Conservation (phyloP, 2,113 vertebrate species). For the Falcunculus frontatus region DNA sequence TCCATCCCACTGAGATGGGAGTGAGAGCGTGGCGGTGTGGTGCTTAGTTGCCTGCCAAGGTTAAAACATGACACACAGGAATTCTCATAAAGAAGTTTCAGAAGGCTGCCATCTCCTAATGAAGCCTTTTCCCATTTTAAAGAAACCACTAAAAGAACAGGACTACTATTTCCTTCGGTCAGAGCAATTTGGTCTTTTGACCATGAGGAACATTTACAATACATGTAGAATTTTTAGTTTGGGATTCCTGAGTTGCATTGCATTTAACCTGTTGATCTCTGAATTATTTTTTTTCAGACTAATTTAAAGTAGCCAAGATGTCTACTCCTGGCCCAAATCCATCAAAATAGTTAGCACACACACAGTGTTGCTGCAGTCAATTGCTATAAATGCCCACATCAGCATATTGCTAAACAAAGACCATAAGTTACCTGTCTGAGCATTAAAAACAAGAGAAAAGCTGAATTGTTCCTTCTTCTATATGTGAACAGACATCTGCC, state of each 20-base stretch:
- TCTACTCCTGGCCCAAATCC: neutral
- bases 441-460: neutral
- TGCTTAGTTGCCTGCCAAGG: neutral
- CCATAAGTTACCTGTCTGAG: neutral
- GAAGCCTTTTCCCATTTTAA: neutral
- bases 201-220: neutral
- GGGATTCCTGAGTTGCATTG: neutral
- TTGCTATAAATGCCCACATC: neutral
- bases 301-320: neutral
- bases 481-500: neutral
- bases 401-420: neutral
- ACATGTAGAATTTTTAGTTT: neutral
- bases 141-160: neutral
- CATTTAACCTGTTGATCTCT: neutral
- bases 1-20: neutral
- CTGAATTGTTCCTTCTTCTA: neutral
- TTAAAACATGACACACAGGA: neutral
- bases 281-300: neutral
- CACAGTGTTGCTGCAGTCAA: neutral
- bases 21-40: rapidly evolving
- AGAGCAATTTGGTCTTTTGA: neutral
- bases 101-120: neutral
- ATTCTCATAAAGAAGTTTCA: neutral
- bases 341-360: neutral
- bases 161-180: neutral